These are phyloP conservation scores for Emys orbicularis DNA, from an alignment of 2,797 vertebrate genomes.

Conservation along the genomic window DNA sequence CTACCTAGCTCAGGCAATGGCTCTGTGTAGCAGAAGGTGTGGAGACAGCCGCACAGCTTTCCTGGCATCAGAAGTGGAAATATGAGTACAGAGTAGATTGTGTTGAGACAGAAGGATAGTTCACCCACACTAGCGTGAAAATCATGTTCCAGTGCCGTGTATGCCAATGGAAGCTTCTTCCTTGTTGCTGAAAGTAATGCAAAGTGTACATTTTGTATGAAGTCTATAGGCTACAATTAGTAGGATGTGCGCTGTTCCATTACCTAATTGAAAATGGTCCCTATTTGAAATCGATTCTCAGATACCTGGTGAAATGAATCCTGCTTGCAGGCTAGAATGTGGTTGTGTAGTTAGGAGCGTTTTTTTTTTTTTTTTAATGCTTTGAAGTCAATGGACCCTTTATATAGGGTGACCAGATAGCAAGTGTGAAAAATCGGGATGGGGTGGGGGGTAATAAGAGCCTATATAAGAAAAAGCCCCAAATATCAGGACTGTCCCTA, in stretches of 20 bases:
- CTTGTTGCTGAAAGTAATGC: not conserved
- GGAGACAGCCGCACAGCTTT: slow-evolving; percentile 24
- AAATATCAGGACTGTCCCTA: too few species aligned
- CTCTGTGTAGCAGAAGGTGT: not conserved
- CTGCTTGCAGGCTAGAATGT: not conserved
- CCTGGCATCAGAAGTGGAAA: slow-evolving; percentile 38
- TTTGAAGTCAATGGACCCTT: not conserved
- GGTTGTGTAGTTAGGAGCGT: not conserved
- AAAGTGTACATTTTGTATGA: fast-evolving
- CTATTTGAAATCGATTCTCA: not conserved
- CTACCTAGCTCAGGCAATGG: not conserved
- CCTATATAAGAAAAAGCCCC: too few species aligned
- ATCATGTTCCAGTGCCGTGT: fast-evolving
- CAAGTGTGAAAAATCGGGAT: too few species aligned
- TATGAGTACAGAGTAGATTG: not conserved
- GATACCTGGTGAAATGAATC: not conserved
- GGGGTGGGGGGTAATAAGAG: too few species aligned
- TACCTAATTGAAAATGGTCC: not conserved
- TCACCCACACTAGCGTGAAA: not conserved
- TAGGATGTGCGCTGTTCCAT: not conserved
- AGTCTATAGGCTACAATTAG: not conserved
- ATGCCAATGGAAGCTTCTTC: not conserved
- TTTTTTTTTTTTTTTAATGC: not conserved
- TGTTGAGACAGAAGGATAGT: fast-evolving
- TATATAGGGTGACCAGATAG: too few species aligned